A percentile compares a stretch with the other conserved stretches of the same genome.
These are phyloP conservation scores for Promerops cafer DNA, from an alignment of 2,113 vertebrate genomes.

Conservation along the genomic window DNA sequence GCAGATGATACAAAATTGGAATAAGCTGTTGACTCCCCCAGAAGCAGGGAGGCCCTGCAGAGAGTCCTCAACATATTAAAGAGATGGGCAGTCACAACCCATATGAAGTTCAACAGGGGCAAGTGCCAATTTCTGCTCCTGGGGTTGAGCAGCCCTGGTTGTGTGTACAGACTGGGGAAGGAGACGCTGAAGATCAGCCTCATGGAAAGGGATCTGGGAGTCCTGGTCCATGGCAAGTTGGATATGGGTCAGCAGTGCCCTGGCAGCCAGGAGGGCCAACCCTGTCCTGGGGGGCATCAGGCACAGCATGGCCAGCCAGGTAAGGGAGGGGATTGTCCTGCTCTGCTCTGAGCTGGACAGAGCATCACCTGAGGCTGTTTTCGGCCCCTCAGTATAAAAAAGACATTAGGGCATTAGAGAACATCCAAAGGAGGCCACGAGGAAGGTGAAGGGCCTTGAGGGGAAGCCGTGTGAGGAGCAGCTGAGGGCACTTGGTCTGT, in stretches of 20 bases:
- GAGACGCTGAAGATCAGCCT: accelerated
- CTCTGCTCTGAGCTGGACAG: not conserved
- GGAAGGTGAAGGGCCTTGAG: not conserved
- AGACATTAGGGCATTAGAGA: not conserved
- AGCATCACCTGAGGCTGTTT: not conserved
- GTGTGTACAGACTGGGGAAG: accelerated
- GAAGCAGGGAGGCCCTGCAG: not conserved
- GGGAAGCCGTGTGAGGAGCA: accelerated
- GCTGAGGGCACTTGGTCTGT: not conserved
- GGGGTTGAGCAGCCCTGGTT: not conserved
- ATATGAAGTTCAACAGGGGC: too few relatives aligned
- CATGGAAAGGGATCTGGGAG: not conserved
- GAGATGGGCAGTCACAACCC: not conserved
- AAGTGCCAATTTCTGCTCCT: not conserved
- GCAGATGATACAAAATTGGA: not conserved
- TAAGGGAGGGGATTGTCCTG: not conserved
- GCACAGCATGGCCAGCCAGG: accelerated
- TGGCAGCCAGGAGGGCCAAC: not conserved
- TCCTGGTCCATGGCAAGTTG: not conserved
- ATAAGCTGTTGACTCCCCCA: not conserved
- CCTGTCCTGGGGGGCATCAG: not conserved
- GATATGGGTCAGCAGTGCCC: not conserved
- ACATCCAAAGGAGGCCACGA: accelerated
- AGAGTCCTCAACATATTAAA: not conserved
- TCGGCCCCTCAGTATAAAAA: accelerated